Base-by-base conservation (phyloP, 2,888 invertebrate species). In the Cryptosula pallasiana region DNA sequence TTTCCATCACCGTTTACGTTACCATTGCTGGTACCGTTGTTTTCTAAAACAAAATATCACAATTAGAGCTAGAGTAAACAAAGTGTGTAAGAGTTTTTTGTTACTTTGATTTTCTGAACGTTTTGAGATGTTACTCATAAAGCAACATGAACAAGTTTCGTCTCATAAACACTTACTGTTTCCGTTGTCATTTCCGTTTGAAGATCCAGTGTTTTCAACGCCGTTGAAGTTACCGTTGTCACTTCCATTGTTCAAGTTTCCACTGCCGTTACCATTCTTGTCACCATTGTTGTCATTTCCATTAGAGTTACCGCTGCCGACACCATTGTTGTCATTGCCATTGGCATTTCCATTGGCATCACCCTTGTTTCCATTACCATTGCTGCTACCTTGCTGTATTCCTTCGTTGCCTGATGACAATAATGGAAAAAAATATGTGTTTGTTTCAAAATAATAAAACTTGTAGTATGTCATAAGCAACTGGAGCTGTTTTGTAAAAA, bases 131-230 rank as follows among this genome's bases (percentile, higher is more conserved):
- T n/a, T n/a, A n/a, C n/a, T n/a, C n/a, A n/a, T n/a, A n/a, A n/a
- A n/a, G n/a, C n/a, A n/a, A n/a, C n/a, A n/a, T n/a, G n/a, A n/a
- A n/a, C n/a, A n/a, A n/a, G n/a, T n/a, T n/a, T n/a, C n/a, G n/a
- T n/a, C n/a, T n/a, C n/a, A n/a, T n/a, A n/a, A 25, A 29, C n/a
- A 63, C 63, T 63, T 63, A 63, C 63, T 25, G 32, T 63, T 63
- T 63, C 63, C 63, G 63, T 63, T 63, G 13, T 63, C 63, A n/a
- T 63, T 63, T 29, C 63, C 63, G 32, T 63, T 63, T 63, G 29
- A 27, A 25, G 13, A 16, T 9, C 63, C 63, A 29, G 27, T 34
- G 63, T 63, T 63, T n/a, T 63, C 63, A 1, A 63, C 63, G n/a
- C 63, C 63, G 5, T 57, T 13, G n/a, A 57, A 32, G 25, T 63